Conservation (phyloP, 2,113 vertebrate genomes). For the Panthera leo region DNA sequence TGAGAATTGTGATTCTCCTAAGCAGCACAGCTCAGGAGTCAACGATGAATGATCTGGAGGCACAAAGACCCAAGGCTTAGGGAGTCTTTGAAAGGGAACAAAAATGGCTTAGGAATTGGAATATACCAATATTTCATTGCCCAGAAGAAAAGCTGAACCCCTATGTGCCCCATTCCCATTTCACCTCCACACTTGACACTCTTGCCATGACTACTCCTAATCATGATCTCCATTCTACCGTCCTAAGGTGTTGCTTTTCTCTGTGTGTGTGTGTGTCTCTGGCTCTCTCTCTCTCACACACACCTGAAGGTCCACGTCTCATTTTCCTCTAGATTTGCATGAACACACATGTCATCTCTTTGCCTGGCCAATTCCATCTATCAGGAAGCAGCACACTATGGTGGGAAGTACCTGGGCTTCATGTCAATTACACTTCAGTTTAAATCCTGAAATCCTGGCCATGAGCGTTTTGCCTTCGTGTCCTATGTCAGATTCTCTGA, state of each 20-base stretch:
- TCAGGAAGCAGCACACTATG: background rate
- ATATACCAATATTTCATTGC: background rate
- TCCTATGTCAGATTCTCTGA: background rate
- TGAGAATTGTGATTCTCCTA: background rate
- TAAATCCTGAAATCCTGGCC: background rate
- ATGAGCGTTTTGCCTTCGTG: background rate
- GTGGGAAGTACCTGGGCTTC: background rate
- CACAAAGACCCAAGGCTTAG: background rate
- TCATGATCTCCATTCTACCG: background rate
- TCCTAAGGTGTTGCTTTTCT: background rate
- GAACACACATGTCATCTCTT: background rate
- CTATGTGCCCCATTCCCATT: fast-evolving
- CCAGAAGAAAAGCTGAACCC: background rate
- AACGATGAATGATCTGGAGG: too few relatives aligned
- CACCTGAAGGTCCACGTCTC: background rate
- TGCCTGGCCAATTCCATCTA: background rate
- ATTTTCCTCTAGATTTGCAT: background rate
- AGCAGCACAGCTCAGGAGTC: background rate
- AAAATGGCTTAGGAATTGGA: background rate
- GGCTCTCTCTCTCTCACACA: background rate
- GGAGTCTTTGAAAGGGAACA: background rate
- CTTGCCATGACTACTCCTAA: background rate
- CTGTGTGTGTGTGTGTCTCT: background rate
- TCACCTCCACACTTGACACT: fast-evolving
- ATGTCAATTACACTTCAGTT: background rate